Evolutionary conservation across 2,888 invertebrate genomes (phyloP).

Genomic region (Pogonocherus hispidulus): DNA sequence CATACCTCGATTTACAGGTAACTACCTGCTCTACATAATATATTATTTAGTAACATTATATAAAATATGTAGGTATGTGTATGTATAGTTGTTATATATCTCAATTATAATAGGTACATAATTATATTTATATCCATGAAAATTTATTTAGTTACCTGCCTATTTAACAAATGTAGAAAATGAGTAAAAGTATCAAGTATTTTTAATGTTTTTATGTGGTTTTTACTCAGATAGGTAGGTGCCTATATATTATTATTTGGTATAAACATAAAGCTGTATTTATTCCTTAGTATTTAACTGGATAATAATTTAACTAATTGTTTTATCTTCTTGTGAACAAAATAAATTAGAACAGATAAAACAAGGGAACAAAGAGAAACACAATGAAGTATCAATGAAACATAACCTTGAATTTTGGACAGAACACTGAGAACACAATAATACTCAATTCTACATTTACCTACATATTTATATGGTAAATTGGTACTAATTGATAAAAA

Average conservation of each 20-base stretch:
- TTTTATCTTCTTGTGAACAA: background rate
- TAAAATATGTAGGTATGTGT: no score
- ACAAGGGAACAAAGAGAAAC: conserved; percentile 10
- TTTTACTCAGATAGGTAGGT: no score
- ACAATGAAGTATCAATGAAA: conserved; percentile 16
- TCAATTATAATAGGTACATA: no score
- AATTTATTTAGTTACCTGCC: no score
- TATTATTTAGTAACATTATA: no score
- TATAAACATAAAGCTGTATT: background rate
- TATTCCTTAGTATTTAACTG: background rate
- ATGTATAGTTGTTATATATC: no score
- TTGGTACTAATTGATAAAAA: background rate
- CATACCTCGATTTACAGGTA: no score
- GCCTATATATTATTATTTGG: background rate
- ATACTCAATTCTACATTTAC: background rate
- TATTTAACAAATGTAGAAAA: no score
- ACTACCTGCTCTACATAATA: no score
- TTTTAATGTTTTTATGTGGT: no score
- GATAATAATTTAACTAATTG: background rate
- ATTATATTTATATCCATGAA: no score
- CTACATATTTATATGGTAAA: conserved; percentile 1
- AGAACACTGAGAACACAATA: background rate
- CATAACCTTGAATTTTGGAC: conserved; percentile 38
- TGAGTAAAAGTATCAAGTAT: no score
- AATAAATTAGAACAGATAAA: background rate